Evolutionary conservation across 2,797 vertebrate species (phyloP).

Genomic region (Tapera naevia): DNA sequence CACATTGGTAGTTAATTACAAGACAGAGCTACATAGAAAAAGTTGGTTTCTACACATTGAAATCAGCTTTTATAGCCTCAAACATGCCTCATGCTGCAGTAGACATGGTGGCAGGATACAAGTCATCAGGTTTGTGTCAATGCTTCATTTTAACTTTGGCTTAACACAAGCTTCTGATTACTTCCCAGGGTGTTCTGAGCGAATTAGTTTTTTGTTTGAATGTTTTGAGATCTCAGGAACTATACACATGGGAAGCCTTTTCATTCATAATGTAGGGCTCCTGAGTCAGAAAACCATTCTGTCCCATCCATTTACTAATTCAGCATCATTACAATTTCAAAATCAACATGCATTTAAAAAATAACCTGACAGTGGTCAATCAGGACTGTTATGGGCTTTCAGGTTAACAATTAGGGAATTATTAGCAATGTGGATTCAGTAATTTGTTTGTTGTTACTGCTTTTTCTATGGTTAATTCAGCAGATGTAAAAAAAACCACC

Average conservation of each 20-base stretch:
- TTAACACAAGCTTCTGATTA: not conserved
- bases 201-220: conserved; percentile 49
- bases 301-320: conserved; percentile 15
- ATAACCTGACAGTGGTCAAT: conserved; percentile 31
- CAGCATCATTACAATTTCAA: conserved; percentile 24
- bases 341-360: conserved; percentile 47
- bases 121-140: not conserved
- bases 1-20: not conserved
- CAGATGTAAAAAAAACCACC: conserved; percentile 3
- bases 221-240: conserved; percentile 1
- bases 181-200: not conserved
- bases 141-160: not conserved
- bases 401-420: conserved; percentile 58
- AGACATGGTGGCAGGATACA: not conserved
- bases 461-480: not conserved
- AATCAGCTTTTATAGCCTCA: not conserved
- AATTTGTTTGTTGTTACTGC: not conserved
- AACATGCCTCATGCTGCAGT: not conserved
- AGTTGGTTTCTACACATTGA: not conserved
- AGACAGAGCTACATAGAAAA: not conserved
- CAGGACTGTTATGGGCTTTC: conserved; percentile 42
- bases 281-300: conserved; percentile 34
- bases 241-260: not conserved
- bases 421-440: conserved; percentile 1
- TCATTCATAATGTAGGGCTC: not conserved